Conservation (phyloP, 2,113 vertebrate genomes). For the Chloroceryle aenea region DNA sequence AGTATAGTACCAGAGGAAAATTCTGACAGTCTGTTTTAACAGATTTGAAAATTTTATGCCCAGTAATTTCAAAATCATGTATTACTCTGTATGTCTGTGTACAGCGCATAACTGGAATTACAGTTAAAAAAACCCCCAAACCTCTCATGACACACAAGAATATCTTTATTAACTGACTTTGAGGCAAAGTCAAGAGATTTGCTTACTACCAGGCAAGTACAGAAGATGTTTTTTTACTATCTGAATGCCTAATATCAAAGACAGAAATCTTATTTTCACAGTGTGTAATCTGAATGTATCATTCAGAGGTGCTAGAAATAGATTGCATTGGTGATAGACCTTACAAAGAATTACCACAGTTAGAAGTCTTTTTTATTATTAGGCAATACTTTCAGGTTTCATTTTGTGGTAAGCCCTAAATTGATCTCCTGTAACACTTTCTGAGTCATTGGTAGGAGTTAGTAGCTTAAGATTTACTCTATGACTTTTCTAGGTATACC, state of each 20-base stretch:
- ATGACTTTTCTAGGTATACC: background rate
- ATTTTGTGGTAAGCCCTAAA: slow-evolving; percentile 31
- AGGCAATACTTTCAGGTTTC: background rate
- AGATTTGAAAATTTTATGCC: background rate
- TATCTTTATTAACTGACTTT: background rate
- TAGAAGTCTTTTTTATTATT: slow-evolving; percentile 5
- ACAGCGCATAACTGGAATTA: background rate
- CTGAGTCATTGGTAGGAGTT: background rate
- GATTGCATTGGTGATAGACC: background rate
- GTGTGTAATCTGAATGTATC: background rate
- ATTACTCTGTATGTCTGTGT: background rate
- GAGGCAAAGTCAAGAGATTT: background rate
- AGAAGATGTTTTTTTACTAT: background rate
- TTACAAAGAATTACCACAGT: slow-evolving; percentile 9
- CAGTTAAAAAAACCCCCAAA: background rate
- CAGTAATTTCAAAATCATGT: background rate
- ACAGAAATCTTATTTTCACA: slow-evolving; percentile 34
- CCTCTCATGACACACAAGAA: background rate
- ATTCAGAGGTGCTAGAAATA: slow-evolving; percentile 3
- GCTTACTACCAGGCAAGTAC: background rate
- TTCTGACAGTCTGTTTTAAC: background rate
- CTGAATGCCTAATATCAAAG: background rate
- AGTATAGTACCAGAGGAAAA: background rate
- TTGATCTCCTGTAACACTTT: background rate
- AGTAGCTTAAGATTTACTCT: slow-evolving; percentile 18